Evolutionary conservation across 2,888 invertebrate species (phyloP), one percentile per base, ranked within the genome.

Genomic region (Drosophila picticornis): DNA sequence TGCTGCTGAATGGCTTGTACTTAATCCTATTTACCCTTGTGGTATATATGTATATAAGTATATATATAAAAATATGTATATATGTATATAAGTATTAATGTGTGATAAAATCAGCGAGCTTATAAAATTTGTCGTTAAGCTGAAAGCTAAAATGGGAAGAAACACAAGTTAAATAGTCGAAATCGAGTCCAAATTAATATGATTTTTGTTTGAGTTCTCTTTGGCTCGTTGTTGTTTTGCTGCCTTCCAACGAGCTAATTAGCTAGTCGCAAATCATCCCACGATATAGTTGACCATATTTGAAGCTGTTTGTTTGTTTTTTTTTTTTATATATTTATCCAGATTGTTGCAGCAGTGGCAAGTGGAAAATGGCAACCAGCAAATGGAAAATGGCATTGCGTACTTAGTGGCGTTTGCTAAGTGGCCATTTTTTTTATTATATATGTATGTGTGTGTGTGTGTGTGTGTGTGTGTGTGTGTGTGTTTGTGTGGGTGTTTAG

Each of bases 341-440:
- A 69, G 58, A 78, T 74, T 78, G 65, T 48, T 40, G 62, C 65
- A 58, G 57, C 58, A 68, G 56, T 40, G 27, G 40, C 58, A 53
- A 56, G 48, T 52, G 36, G 48, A 48, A 83, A 84, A 66, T 75
- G 80, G 62, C 75, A 71, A 57, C 7, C 53, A 32, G 62, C 50
- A 55, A 74, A 55, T 71, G 51, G 68, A 46, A 85, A 86, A 77
- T 84, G 72, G 63, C 72, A 71, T 75, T 67, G 71, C 70, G 64
- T 84, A 86, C 78, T 83, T 83, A 86, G 81, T 36, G 72, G 65
- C 77, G 65, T 32, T 34, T 27, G 55, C 66, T 59, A 51, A 70
- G 72, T 65, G 64, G 52, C 46, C 19, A 46, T 46, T 46, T 46
- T 46, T 46, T 46, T 46, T 46, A 46, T 46, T 53, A 69, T 57